Conservation (phyloP, 2,113 vertebrate species). For the Leucosticte australis region DNA sequence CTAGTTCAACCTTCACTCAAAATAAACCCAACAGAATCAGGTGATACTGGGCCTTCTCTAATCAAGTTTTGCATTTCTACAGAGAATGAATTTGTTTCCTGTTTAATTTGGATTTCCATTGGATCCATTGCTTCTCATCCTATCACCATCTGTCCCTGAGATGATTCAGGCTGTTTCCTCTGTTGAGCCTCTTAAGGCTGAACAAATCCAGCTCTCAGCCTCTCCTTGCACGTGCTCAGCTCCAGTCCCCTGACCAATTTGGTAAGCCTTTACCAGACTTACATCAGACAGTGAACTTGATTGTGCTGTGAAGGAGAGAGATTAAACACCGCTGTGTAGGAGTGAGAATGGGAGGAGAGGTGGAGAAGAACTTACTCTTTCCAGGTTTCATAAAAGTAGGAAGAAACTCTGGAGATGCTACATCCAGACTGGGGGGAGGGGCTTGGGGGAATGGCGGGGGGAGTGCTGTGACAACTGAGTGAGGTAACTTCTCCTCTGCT, state of each 20-base stretch:
- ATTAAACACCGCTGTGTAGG: not conserved
- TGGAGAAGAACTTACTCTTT: not conserved
- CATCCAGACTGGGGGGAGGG: no score
- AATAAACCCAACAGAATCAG: not conserved
- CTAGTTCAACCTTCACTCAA: not conserved
- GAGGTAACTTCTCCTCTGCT: not conserved
- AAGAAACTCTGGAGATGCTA: not conserved
- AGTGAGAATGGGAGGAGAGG: not conserved
- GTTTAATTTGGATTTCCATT: not conserved
- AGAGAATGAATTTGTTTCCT: not conserved
- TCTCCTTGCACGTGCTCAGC: not conserved
- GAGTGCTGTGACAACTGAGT: not conserved
- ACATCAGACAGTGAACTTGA: not conserved
- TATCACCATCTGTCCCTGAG: not conserved
- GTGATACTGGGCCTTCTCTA: not conserved
- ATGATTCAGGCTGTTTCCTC: not conserved
- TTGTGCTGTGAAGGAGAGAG: not conserved
- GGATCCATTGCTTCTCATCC: not conserved
- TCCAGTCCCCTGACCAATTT: not conserved
- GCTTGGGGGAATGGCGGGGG: not conserved
- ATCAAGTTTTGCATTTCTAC: not conserved
- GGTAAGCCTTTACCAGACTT: not conserved
- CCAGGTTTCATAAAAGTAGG: not conserved
- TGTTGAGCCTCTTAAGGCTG: not conserved
- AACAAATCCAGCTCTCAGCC: not conserved